Base-by-base conservation (phyloP, 1,140 invertebrate genomes). In the Aradophagus sp. region DNA sequence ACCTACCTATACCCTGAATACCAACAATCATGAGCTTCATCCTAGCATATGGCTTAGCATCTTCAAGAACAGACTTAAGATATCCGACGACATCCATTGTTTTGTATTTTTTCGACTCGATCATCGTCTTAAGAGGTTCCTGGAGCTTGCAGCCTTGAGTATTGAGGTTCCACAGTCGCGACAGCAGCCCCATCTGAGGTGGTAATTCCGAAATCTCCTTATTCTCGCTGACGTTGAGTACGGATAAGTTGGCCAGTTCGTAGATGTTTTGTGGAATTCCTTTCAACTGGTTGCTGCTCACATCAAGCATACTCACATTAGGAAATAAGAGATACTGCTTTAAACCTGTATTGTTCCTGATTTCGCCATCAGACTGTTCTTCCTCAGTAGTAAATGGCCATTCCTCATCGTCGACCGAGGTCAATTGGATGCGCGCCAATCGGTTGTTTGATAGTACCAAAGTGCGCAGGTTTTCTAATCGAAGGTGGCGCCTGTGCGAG, bases 21-120 rank as follows among this genome's bases (percentile, higher is more conserved):
- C 98, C 98, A 10, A 99, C 96, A 35, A 99, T 91, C 97, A 99
- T 99, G 2, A 99, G 86, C 80, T 99, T 99, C 92, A 99, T 96
- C 27, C 95, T 87, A 3, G 95, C 93, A 83, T 99, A 99, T 0
- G 95, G 93, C 78, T 93, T 92, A 0, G 97, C 96, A 84, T 99
- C 93, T 79, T 95, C 93, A 35, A 95, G 84, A 35, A 95, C 92
- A 0, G 92, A 93, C 80, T 97, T 96, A 0, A 99, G 88, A 85
- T 98, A 99, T 0, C 96, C 96, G 23, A 99, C 91, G 26, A 99
- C 93, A 80, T 99, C 97, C 90, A 96, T 95, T 3, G 96, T 98
- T 86, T 97, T 97, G 78, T 95, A 96, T 53, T 95, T 95, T 75
- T 96, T 96, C 38, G 92, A 93, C 15, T 93, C 92, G 23, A 99